phyloP scores from a whole-genome alignment of 1,140 invertebrate genomes.

The Globodera ellingtonae region DNA sequence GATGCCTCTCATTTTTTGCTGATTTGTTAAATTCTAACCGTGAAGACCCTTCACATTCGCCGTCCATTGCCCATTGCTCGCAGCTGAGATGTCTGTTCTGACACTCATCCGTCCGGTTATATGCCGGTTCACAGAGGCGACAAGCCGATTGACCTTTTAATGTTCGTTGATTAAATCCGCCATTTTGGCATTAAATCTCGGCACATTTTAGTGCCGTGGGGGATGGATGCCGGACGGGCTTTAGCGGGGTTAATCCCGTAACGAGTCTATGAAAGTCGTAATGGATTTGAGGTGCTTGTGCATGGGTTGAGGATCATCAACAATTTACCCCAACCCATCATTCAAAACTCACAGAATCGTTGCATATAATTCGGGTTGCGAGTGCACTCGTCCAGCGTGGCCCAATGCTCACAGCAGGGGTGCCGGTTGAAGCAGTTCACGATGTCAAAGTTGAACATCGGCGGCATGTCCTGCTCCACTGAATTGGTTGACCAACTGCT shows the following conservation, averaged over 20 bases:
- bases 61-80: conserved; percentile 40
- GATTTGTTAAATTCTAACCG: conserved; percentile 21
- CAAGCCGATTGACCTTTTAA: conserved; percentile 48
- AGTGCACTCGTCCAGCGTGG: conserved; percentile 48
- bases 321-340: too few species aligned
- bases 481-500: background rate
- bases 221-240: conserved; percentile 18
- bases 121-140: conserved; percentile 52
- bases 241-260: too few species aligned
- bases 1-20: too few species aligned
- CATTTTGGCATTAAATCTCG: background rate
- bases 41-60: conserved; percentile 34
- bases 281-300: too few species aligned
- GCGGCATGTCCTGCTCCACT: background rate
- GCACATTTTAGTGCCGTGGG: background rate
- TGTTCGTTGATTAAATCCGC: background rate
- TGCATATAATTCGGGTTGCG: conserved; percentile 55
- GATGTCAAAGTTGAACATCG: conserved; percentile 32
- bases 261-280: too few species aligned
- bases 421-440: conserved; percentile 58
- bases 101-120: conserved; percentile 59
- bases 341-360: conserved; percentile 45
- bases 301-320: too few species aligned
- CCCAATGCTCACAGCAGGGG: conserved; percentile 61
- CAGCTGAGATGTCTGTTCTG: conserved; percentile 49